phyloP scores from a whole-genome alignment of 2,888 invertebrate genomes.

The Meghimatium bilineatum region DNA sequence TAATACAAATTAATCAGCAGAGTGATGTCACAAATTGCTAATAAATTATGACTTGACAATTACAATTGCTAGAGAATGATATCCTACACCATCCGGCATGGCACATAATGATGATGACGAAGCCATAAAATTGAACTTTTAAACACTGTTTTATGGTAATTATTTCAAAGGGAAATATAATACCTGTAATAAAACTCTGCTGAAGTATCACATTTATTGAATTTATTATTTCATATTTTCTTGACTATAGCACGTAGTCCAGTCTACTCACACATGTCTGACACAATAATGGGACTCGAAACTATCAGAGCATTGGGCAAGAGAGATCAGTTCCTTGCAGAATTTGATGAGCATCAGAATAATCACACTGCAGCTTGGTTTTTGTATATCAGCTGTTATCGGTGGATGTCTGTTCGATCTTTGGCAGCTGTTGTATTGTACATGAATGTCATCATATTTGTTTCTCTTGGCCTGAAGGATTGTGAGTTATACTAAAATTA shows the following conservation, averaged over 20 bases:
- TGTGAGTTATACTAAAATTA: slow-evolving; percentile 46
- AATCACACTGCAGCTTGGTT: slow-evolving; percentile 93
- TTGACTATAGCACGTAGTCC: slow-evolving; percentile 88
- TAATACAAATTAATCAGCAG: no score
- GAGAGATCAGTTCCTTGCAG: slow-evolving; percentile 84
- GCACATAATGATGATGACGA: no score
- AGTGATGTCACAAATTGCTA: no score
- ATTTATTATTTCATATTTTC: neutral
- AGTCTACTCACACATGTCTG: slow-evolving; percentile 92
- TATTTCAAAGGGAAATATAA: no score
- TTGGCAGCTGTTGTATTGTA: slow-evolving; percentile 49
- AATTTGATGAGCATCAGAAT: slow-evolving; percentile 78
- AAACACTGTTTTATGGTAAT: no score
- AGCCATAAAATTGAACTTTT: no score
- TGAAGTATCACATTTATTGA: neutral
- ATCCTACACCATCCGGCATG: no score
- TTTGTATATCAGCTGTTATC: slow-evolving; percentile 89
- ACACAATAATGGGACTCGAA: slow-evolving; percentile 90
- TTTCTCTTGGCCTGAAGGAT: slow-evolving; percentile 50
- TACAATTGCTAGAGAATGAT: no score
- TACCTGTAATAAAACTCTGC: neutral
- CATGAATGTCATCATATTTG: slow-evolving; percentile 51
- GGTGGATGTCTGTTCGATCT: slow-evolving; percentile 86
- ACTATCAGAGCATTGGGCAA: slow-evolving; percentile 93
- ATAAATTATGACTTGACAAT: no score